Evolutionary conservation across 2,113 vertebrate genomes (phyloP).

Genomic region (Mesembrinibis cayennensis): DNA sequence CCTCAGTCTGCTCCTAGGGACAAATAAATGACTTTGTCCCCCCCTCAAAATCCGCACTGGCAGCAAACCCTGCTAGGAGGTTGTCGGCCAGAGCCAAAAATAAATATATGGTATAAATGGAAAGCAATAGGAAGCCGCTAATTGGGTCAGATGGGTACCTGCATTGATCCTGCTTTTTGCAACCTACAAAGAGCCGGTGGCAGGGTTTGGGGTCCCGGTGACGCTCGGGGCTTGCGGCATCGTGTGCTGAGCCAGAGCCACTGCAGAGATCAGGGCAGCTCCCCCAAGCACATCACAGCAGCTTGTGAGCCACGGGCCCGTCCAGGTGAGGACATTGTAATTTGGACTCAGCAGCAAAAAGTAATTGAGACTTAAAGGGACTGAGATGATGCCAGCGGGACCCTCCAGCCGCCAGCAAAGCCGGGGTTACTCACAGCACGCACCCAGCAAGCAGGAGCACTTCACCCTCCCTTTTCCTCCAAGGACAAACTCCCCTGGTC

Average conservation of each 20-base stretch:
- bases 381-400: neutral
- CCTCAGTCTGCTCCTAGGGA: neutral
- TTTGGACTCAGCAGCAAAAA: neutral
- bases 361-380: neutral
- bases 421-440: accelerated
- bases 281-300: neutral
- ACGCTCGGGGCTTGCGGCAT: accelerated
- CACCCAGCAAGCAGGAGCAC: accelerated
- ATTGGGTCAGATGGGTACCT: neutral
- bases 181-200: neutral
- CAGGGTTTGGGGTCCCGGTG: neutral
- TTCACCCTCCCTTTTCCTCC: neutral
- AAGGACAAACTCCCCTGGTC: neutral
- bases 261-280: neutral
- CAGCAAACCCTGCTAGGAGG: constrained; percentile 1
- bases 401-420: accelerated
- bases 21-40: neutral
- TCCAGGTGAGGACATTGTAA: accelerated
- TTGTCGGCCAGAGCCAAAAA: neutral
- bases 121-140: neutral
- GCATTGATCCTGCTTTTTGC: neutral
- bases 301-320: accelerated
- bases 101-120: neutral
- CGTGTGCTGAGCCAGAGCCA: neutral
- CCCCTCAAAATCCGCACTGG: neutral